Evolutionary conservation across 2,888 invertebrate genomes (phyloP).

Genomic region (Xylocampa areola): DNA sequence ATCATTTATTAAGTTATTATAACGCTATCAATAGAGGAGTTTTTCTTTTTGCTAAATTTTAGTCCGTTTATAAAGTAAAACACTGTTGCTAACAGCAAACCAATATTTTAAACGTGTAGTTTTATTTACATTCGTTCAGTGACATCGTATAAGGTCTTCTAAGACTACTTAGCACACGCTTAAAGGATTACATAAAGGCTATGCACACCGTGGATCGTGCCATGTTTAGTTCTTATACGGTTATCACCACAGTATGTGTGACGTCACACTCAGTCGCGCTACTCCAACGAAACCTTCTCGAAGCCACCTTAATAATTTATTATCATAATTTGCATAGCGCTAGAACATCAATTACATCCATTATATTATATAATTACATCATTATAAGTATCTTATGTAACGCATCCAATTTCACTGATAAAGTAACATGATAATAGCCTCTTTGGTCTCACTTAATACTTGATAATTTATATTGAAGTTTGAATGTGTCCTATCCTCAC

Average conservation of each 20-base stretch:
- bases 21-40: conserved; percentile 13
- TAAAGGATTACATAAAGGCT: conserved; percentile 15
- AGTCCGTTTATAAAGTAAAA: no score
- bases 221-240: conserved; percentile 6
- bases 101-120: conserved; percentile 5
- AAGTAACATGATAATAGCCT: conserved; percentile 41
- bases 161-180: conserved; percentile 29
- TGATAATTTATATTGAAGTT: conserved; percentile 50
- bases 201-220: conserved; percentile 2
- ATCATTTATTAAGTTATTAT: conserved; percentile 33
- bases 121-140: conserved; percentile 13
- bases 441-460: conserved; percentile 23
- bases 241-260: no score
- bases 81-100: conserved; percentile 20
- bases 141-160: conserved; percentile 24
- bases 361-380: conserved; percentile 46
- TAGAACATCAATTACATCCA: conserved; percentile 49
- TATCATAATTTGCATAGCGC: conserved; percentile 27
- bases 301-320: conserved; percentile 19
- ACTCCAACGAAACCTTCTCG: conserved; percentile 26
- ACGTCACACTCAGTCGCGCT: no score
- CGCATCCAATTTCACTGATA: conserved; percentile 48
- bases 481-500: conserved; percentile 36
- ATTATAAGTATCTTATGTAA: conserved; percentile 45
- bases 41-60: conserved; percentile 32